Conservation (phyloP, 2,888 invertebrate genomes). For the Chrysolina haemoptera region DNA sequence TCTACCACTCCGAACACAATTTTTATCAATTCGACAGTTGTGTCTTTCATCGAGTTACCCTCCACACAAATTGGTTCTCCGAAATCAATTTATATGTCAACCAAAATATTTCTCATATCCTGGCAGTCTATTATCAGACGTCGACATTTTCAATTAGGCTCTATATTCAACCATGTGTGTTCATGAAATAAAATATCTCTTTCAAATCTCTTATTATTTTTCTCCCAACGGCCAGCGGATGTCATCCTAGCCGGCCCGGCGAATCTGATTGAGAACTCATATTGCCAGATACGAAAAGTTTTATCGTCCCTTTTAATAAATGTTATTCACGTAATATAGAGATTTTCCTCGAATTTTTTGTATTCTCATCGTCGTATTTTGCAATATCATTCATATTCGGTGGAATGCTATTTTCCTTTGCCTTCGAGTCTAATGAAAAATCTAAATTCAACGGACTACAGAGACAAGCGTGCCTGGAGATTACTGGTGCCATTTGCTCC, state of each 20-base stretch:
- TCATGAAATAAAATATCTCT: slow-evolving; percentile 5
- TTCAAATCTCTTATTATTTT: slow-evolving; percentile 13
- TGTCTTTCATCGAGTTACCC: too few relatives aligned
- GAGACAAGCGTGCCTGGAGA: too few relatives aligned
- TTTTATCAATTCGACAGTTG: too few relatives aligned
- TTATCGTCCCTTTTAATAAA: slow-evolving; percentile 31
- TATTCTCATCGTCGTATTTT: slow-evolving; percentile 12
- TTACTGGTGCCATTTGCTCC: too few relatives aligned
- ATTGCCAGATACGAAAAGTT: slow-evolving; percentile 24
- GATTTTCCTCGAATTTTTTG: slow-evolving; percentile 14
- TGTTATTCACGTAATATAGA: slow-evolving; percentile 31
- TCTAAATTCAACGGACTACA: too few relatives aligned
- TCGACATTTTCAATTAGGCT: slow-evolving; percentile 15
- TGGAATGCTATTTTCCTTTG: neutral
- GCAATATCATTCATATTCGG: slow-evolving; percentile 14
- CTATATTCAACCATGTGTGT: slow-evolving; percentile 12
- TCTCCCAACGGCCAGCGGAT: slow-evolving; percentile 8
- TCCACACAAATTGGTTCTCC: too few relatives aligned
- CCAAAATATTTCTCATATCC: neutral
- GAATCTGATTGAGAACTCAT: slow-evolving; percentile 38
- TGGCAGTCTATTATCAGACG: neutral
- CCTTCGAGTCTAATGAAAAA: neutral
- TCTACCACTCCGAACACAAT: too few relatives aligned
- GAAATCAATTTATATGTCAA: too few relatives aligned
- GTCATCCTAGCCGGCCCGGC: slow-evolving; percentile 14